Percentiles rank a stretch among this genome's conserved stretches.
Conservation (phyloP, 2,113 vertebrate genomes). For the Phrynosoma platyrhinos region DNA sequence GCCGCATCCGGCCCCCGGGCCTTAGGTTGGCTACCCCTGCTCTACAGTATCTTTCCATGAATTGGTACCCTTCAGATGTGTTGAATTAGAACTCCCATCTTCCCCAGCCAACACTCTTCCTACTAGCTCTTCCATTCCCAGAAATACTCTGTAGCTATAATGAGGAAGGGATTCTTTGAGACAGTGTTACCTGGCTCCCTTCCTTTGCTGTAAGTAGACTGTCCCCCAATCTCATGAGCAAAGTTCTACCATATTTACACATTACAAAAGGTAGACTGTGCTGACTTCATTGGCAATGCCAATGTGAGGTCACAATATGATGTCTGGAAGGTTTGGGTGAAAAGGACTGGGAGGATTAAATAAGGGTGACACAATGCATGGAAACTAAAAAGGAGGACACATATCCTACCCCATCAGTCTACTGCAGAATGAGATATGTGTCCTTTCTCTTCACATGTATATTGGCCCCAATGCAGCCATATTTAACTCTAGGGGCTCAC, state of each 20-base stretch:
- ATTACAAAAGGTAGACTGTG: background rate
- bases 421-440: background rate
- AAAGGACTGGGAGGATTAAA: background rate
- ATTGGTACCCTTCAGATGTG: background rate
- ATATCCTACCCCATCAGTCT: background rate
- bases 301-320: conserved; percentile 32
- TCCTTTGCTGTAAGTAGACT: background rate
- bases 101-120: too few species aligned
- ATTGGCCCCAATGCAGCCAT: background rate
- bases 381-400: background rate
- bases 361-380: background rate
- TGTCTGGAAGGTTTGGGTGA: background rate
- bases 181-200: background rate
- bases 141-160: too few species aligned
- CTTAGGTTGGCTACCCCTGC: too few species aligned
- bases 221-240: background rate
- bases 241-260: background rate
- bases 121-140: background rate
- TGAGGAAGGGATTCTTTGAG: background rate
- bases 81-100: background rate
- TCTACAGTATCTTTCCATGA: background rate
- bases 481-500: background rate
- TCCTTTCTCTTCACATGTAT: background rate
- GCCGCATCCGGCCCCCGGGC: too few species aligned
- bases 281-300: conserved; percentile 10